phyloP scores from a whole-genome alignment of 2,888 invertebrate species.

The Chloroclystis v-ata region DNA sequence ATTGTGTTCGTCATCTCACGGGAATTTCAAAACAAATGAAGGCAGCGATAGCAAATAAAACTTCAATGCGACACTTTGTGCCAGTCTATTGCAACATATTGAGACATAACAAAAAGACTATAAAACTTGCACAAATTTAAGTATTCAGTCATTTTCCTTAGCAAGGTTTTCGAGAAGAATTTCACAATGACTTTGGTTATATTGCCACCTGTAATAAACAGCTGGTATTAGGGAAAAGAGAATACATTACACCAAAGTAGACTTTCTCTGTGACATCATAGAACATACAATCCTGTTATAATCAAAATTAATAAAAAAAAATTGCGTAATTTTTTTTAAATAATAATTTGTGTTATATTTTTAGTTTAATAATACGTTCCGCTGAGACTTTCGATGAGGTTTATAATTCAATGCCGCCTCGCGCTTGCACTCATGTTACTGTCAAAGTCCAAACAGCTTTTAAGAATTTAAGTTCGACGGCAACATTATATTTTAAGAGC shows the following conservation, averaged over 20 bases:
- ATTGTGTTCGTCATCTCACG: no score
- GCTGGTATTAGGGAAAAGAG: slow-evolving; percentile 39
- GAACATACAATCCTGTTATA: slow-evolving; percentile 26
- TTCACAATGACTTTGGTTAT: slow-evolving; percentile 50
- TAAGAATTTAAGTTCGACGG: slow-evolving; percentile 28
- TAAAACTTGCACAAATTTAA: slow-evolving; percentile 7
- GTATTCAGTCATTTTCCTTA: slow-evolving; percentile 22
- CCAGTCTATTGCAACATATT: no score
- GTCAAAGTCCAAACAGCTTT: slow-evolving; percentile 48
- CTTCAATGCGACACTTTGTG: no score
- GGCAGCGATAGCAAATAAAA: no score
- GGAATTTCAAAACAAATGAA: no score
- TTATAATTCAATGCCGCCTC: slow-evolving; percentile 65
- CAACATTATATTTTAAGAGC: not conserved
- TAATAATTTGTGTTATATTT: no score
- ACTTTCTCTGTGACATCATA: slow-evolving; percentile 25
- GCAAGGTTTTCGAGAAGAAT: slow-evolving; percentile 41
- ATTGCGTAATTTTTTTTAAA: no score
- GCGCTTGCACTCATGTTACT: slow-evolving; percentile 49
- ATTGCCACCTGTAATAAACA: slow-evolving; percentile 57
- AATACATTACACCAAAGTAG: slow-evolving; percentile 27
- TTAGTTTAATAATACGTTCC: no score
- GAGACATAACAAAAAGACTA: no score
- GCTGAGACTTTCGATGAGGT: slow-evolving; percentile 62
- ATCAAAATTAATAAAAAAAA: slow-evolving; percentile 42